Evolutionary conservation across 2,797 vertebrate species (phyloP).

Genomic region (Eulemur rubriventer): DNA sequence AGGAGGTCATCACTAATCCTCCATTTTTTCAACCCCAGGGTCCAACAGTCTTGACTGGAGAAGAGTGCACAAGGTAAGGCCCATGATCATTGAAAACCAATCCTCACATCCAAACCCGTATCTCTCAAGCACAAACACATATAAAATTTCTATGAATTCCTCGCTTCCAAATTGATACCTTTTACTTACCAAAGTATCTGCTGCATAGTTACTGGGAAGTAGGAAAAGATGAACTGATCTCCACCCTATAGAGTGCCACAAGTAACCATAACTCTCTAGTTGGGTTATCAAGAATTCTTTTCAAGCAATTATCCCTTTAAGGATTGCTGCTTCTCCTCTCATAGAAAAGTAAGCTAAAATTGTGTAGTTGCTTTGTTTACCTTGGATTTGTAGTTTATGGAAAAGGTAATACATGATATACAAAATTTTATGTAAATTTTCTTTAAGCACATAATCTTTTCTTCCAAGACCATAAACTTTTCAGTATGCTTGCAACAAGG

Average conservation of each 20-base stretch:
- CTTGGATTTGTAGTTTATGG: background rate
- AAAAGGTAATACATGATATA: background rate
- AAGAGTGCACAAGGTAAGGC: background rate
- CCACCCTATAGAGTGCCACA: background rate
- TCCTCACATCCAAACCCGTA: background rate
- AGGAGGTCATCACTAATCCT: too few species aligned
- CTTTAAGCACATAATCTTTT: background rate
- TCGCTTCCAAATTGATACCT: background rate
- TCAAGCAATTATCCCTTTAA: background rate
- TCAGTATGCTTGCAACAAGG: background rate
- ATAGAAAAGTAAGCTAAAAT: background rate
- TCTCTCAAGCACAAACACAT: background rate
- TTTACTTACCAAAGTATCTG: background rate
- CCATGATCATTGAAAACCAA: background rate
- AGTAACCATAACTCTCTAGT: background rate
- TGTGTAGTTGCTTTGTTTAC: background rate
- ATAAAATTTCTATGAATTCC: background rate
- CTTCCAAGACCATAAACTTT: background rate
- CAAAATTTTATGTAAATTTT: background rate
- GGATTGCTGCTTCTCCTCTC: background rate
- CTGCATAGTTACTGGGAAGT: background rate
- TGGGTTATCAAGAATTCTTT: background rate
- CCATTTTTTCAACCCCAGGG: background rate
- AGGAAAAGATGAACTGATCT: background rate
- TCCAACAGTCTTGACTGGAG: background rate